These are phyloP conservation scores for Sakesphorus luctuosus DNA, from an alignment of 2,113 vertebrate genomes.

Conservation along the genomic window DNA sequence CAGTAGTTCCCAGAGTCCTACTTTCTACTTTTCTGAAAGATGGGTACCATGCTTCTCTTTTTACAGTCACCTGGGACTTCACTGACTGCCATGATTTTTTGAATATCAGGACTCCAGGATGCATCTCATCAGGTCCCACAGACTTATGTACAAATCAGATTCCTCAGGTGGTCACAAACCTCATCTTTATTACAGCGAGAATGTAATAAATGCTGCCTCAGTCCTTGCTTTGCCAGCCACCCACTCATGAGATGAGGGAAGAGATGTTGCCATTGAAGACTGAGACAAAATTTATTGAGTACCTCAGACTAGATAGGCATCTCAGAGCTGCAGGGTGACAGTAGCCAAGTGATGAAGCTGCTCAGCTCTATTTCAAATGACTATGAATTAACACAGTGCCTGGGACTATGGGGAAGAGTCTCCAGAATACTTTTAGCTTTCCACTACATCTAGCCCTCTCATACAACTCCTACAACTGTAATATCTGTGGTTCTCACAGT, in stretches of 20 bases:
- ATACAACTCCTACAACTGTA: neutral
- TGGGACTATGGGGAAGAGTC: neutral
- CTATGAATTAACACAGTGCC: neutral
- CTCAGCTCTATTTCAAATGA: neutral
- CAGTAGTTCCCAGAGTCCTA: no score
- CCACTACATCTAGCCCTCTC: neutral
- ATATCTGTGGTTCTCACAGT: neutral
- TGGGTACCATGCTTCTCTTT: neutral
- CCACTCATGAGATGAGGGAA: neutral
- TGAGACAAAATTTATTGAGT: neutral
- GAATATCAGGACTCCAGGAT: neutral
- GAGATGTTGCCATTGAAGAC: neutral
- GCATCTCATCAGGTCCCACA: neutral
- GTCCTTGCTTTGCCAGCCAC: neutral
- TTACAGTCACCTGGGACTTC: neutral
- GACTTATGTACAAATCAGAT: neutral
- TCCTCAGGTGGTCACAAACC: neutral
- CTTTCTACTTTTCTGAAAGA: neutral
- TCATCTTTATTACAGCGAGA: neutral
- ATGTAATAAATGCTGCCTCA: neutral
- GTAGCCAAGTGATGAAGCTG: neutral
- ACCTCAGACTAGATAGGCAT: neutral
- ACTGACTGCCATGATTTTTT: neutral
- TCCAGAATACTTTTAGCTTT: neutral
- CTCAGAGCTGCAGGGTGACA: neutral